Evolutionary conservation across 2,888 invertebrate genomes (phyloP), one percentile per base, ranked within the genome.

Genomic region (Notodonta ziczac): DNA sequence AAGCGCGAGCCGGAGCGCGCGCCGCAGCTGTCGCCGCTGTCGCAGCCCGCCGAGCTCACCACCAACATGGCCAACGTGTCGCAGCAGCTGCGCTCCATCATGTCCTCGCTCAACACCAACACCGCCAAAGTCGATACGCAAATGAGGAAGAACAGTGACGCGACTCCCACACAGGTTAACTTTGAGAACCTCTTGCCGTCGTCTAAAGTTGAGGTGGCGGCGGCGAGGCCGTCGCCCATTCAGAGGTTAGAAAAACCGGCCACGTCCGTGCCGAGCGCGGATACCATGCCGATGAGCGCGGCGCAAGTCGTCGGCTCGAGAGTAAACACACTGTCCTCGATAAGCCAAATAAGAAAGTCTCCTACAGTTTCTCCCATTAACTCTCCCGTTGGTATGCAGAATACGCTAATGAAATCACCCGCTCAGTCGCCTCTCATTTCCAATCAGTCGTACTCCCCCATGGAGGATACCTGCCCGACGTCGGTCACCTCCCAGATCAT

Each of bases 21-120:
- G 56, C 96, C 96, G 0, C 96, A 96, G 79, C 84, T 96, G 35
- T 96, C 96, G 0, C 96, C 96, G 0, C 82, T 96, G 2, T 96
- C 96, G 0, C 96, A 96, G 80, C 96, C 96, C 0, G 95, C 96
- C 2, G 96, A 96, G 80, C 86, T 96, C 56, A 96, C 96, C 13
- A 95, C 96, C 0, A 96, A 96, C 76, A 96, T 96, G 88, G 96
- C 95, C 0, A 96, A 96, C 77, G 96, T 95, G 0, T 96, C 96
- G 0, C 96, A 96, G 81, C 96, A 96, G 76, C 80, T 96, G 55
- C 89, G 96, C 46, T 95, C 95, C 6, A 93, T 96, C 56, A 90
- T 96, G 83, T 96, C 96, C 0, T 96, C 96, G 0, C 80, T 96
- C 42, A 95, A 95, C 65, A 80, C 86, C 8, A 88, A 83, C 57